A percentile compares a stretch with the other conserved stretches of the same genome.
Conservation (phyloP, 2,888 invertebrate genomes). For the Platycheirus albimanus region DNA sequence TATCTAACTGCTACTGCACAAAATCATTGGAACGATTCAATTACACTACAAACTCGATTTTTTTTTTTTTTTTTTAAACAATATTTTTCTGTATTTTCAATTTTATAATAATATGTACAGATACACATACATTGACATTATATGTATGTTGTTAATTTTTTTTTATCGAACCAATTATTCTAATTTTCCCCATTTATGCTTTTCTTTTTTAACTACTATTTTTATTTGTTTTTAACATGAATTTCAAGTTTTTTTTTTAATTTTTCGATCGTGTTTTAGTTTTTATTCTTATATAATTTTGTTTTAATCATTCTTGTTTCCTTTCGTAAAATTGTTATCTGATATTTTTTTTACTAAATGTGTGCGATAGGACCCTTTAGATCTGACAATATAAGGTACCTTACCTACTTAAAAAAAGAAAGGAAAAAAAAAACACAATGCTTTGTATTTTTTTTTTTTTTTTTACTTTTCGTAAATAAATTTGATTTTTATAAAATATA, state of each 20-base stretch:
- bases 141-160: slow-evolving; percentile 51
- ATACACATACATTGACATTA: slow-evolving; percentile 26
- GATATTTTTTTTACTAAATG: slow-evolving; percentile 76
- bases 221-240: slow-evolving; percentile 76
- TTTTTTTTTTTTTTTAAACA: slow-evolving; percentile 33
- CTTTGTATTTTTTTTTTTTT: slow-evolving; percentile 32
- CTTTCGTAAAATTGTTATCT: slow-evolving; percentile 65
- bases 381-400: slow-evolving; percentile 39
- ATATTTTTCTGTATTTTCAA: slow-evolving; percentile 38
- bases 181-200: slow-evolving; percentile 50
- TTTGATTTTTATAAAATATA: slow-evolving; percentile 48
- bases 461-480: slow-evolving; percentile 13
- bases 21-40: slow-evolving; percentile 22
- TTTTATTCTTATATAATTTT: slow-evolving; percentile 52
- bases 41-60: slow-evolving; percentile 39
- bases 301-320: slow-evolving; percentile 67
- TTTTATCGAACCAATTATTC: slow-evolving; percentile 67
- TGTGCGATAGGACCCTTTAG: slow-evolving; percentile 52
- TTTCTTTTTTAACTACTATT: slow-evolving; percentile 71
- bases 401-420: slow-evolving; percentile 56
- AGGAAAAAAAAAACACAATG: slow-evolving; percentile 53
- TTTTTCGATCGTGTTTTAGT: slow-evolving; percentile 52
- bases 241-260: slow-evolving; percentile 63
- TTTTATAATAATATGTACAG: slow-evolving; percentile 61
- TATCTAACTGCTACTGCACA: slow-evolving; percentile 37